Evolutionary conservation across 2,797 vertebrate species (phyloP).

Genomic region (Propithecus deckenii): DNA sequence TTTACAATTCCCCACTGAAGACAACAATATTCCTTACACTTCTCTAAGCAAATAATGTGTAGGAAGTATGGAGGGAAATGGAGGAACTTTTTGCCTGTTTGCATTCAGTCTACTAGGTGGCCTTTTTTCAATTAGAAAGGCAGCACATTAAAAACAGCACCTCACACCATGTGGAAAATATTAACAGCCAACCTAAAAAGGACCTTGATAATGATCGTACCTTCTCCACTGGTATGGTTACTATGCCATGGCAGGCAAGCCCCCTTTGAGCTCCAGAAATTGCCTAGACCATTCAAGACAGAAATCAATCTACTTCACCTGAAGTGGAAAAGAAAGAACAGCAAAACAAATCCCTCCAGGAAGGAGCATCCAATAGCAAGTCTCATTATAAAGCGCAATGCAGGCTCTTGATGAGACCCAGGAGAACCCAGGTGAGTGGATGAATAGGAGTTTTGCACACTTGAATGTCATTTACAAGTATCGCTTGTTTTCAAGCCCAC

Average conservation of each 20-base stretch:
- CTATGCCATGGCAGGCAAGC: background rate
- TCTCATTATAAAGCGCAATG: background rate
- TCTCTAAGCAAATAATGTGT: background rate
- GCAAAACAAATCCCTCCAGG: background rate
- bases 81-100: background rate
- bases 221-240: background rate
- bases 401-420: background rate
- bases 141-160: background rate
- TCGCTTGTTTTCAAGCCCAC: background rate
- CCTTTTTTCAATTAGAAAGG: background rate
- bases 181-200: background rate
- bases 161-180: background rate
- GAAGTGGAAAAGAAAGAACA: background rate
- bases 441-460: background rate
- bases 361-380: background rate
- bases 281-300: background rate
- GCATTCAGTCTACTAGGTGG: background rate
- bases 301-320: background rate
- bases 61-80: background rate
- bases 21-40: background rate
- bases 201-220: background rate
- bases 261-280: background rate
- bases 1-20: background rate
- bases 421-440: background rate
- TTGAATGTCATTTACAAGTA: background rate